A percentile compares a stretch with the other conserved stretches of the same genome.
These are phyloP conservation scores for Felis chaus DNA, from an alignment of 2,113 vertebrate genomes.

Conservation along the genomic window DNA sequence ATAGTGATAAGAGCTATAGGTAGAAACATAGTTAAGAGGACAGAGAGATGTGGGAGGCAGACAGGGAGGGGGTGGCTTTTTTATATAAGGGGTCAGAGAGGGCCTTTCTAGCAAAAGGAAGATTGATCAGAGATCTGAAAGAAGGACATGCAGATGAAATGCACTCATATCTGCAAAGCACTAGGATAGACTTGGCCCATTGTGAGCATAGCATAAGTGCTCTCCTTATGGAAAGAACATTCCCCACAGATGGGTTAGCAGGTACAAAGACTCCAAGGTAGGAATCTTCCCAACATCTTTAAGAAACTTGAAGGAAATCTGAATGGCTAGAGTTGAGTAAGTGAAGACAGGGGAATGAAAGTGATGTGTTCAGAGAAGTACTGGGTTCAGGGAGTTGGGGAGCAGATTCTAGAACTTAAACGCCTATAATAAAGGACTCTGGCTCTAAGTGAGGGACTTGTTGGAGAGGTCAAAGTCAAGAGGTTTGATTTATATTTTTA, in stretches of 20 bases:
- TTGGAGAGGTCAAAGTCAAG: neutral
- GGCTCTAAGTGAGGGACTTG: neutral
- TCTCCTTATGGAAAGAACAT: neutral
- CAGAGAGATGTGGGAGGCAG: neutral
- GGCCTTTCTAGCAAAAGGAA: neutral
- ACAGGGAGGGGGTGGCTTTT: neutral
- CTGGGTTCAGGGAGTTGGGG: neutral
- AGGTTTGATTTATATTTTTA: neutral
- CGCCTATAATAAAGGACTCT: neutral
- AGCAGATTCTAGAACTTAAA: neutral
- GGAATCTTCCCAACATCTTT: neutral
- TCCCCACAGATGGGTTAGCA: neutral
- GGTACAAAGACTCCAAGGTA: neutral
- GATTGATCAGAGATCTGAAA: neutral
- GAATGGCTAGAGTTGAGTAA: neutral
- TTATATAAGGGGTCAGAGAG: neutral
- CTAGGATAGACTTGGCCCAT: neutral
- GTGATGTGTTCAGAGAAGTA: neutral
- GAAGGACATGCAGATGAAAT: neutral
- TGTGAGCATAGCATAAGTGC: neutral
- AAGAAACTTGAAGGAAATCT: neutral
- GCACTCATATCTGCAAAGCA: neutral
- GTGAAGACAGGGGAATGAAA: neutral
- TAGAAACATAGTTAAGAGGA: neutral
- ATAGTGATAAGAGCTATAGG: neutral